phyloP scores from a whole-genome alignment of 1,140 invertebrate species.

The Andricus grossulariae region DNA sequence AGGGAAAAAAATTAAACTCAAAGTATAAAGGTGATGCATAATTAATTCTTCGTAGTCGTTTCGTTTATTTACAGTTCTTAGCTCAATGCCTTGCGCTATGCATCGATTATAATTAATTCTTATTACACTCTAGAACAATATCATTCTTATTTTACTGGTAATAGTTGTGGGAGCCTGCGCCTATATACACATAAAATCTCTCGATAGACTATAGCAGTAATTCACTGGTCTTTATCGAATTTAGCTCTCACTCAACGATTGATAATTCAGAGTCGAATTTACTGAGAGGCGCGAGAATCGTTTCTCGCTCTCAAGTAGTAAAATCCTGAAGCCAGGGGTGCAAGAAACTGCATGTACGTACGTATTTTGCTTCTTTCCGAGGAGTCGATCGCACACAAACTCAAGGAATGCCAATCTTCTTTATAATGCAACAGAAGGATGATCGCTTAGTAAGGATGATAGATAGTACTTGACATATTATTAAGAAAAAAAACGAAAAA shows the following conservation, averaged over 20 bases:
- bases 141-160: conserved; percentile 51
- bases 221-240: conserved; percentile 34
- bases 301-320: conserved; percentile 15
- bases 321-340: conserved; percentile 19
- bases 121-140: conserved; percentile 56
- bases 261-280: conserved; percentile 38
- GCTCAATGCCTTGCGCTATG: conserved; percentile 58
- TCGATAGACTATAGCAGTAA: conserved; percentile 24
- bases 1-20: no score
- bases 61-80: conserved; percentile 63
- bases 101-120: conserved; percentile 53
- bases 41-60: conserved; percentile 48
- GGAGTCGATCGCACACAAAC: background rate
- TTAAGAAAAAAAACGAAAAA: background rate
- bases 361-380: conserved; percentile 8
- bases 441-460: background rate
- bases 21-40: conserved; percentile 21
- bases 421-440: background rate
- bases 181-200: conserved; percentile 53
- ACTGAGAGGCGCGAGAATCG: background rate
- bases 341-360: background rate
- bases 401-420: background rate
- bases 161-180: conserved; percentile 55
- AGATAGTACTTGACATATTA: background rate
- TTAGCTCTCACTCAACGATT: conserved; percentile 32